Percentiles rank a stretch among this genome's conserved stretches.
Evolutionary conservation across 2,888 invertebrate species (phyloP).

Genomic region (Caenorhabditis sulstoni): DNA sequence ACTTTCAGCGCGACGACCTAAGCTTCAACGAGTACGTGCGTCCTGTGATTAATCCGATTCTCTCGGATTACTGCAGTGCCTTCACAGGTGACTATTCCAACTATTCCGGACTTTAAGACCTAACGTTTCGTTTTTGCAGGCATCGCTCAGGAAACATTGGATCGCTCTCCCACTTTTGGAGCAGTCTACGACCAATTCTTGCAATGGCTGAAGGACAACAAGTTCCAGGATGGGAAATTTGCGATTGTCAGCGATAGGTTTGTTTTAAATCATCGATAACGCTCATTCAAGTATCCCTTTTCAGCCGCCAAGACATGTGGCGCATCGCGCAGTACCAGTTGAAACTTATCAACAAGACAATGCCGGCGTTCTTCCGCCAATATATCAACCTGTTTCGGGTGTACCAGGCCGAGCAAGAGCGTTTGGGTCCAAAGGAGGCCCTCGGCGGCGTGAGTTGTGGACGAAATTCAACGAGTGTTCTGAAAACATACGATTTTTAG

Average conservation of each 20-base stretch:
- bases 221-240: slow-evolving; percentile 8
- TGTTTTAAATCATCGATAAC: not conserved
- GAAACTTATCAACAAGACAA: not conserved
- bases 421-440: not conserved
- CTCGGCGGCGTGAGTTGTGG: too few species aligned
- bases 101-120: too few species aligned
- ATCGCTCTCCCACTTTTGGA: slow-evolving; percentile 5
- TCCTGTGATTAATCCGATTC: slow-evolving; percentile 14
- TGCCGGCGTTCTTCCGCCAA: slow-evolving; percentile 42
- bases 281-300: not conserved
- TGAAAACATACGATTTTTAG: not conserved
- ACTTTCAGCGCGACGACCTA: slow-evolving; percentile 11
- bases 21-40: slow-evolving; percentile 36
- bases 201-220: not conserved
- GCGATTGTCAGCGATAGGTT: slow-evolving; percentile 33
- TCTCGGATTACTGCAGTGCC: slow-evolving; percentile 9
- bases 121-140: slow-evolving; percentile 23
- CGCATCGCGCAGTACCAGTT: slow-evolving; percentile 47
- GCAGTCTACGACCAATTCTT: slow-evolving; percentile 22
- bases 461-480: too few species aligned
- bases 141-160: slow-evolving; percentile 23
- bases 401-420: slow-evolving; percentile 10
- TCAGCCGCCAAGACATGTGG: slow-evolving; percentile 47
- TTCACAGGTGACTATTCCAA: slow-evolving; percentile 36
- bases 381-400: slow-evolving; percentile 25